Percentiles rank a stretch among this genome's conserved stretches.
These are phyloP conservation scores for Crotophaga sulcirostris DNA, from an alignment of 2,113 vertebrate genomes.

Conservation along the genomic window DNA sequence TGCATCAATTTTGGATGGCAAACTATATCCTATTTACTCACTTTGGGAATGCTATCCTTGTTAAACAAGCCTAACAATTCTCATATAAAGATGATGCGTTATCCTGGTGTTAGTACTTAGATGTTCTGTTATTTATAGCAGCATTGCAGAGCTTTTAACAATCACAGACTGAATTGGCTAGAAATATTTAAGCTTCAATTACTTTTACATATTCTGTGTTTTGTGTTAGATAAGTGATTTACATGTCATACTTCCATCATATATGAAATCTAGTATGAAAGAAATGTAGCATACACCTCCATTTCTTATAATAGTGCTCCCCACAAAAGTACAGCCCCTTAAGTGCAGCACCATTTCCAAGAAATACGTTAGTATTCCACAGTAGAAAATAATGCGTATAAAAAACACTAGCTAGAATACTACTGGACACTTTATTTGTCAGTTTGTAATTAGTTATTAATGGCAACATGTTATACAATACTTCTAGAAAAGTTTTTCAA, in stretches of 20 bases:
- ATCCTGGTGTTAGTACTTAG: not conserved
- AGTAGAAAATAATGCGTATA: not conserved
- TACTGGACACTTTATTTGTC: conserved; percentile 28
- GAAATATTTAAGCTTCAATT: not conserved
- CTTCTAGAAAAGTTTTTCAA: conserved; percentile 21
- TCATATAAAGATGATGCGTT: not conserved
- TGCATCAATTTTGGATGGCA: not conserved
- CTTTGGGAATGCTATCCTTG: not conserved
- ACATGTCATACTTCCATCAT: not conserved
- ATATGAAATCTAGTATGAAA: not conserved
- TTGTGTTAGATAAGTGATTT: not conserved
- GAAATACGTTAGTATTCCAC: not conserved
- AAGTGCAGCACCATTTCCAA: not conserved
- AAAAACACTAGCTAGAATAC: not conserved
- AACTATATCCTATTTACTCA: not conserved
- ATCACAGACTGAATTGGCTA: not conserved
- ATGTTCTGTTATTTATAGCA: not conserved
- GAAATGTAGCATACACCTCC: not conserved
- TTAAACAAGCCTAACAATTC: not conserved
- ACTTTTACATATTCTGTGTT: not conserved
- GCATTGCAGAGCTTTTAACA: not conserved
- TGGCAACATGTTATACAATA: not conserved
- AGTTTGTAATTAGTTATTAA: not conserved
- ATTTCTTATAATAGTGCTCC: not conserved
- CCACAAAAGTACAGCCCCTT: not conserved